Base-by-base conservation (phyloP, 2,113 vertebrate species). In the Microcebus griseorufus region DNA sequence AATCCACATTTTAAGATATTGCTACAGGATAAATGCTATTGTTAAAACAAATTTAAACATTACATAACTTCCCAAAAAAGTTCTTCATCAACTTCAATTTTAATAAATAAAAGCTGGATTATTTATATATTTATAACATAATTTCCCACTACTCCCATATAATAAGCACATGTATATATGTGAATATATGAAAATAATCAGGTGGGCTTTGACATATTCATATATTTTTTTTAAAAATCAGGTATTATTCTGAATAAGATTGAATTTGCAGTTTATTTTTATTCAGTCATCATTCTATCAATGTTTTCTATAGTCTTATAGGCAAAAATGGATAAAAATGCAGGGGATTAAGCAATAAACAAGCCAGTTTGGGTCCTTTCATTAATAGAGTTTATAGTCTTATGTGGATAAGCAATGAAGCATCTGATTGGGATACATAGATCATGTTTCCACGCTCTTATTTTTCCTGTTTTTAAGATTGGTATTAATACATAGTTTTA, bases 21-120 rank as follows among this genome's bases (percentile, higher is more conserved):
- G 37, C 51, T 76, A 53, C 62, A 78, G 29, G 37, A 92, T 93
- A 96, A 97, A 93, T 3, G 1, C 11, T 80, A 51, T 8, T 48
- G 53, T 93, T 92, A n/a, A 45, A 88, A 75, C 20, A 75, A 70
- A 95, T 18, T 53, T 80, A 96, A 94, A 97, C 42, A 34, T 80
- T 62, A 45, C 79, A 32, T 79, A 20, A 69, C 3, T 5, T 72
- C 1, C 20, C 11, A 27, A 10, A 25, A 48, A 3, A n/a, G 48
- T 9, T 53, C 20, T 39, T 53, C 10, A 80, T 39, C 34, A 8
- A 45, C 2, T 37, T 94, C n/a, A 87, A 73, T 76, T 85, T 75
- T 58, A 34, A 45, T 37, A 55, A 58, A 67, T 75, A 87, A n/a
- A 69, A 69, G 55, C 2, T 75, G 5, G 4, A 0, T 32, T 76